Percentiles rank a stretch among this genome's conserved stretches.
Evolutionary conservation across 2,888 invertebrate genomes (phyloP).

Genomic region (Caenorhabditis sp.): DNA sequence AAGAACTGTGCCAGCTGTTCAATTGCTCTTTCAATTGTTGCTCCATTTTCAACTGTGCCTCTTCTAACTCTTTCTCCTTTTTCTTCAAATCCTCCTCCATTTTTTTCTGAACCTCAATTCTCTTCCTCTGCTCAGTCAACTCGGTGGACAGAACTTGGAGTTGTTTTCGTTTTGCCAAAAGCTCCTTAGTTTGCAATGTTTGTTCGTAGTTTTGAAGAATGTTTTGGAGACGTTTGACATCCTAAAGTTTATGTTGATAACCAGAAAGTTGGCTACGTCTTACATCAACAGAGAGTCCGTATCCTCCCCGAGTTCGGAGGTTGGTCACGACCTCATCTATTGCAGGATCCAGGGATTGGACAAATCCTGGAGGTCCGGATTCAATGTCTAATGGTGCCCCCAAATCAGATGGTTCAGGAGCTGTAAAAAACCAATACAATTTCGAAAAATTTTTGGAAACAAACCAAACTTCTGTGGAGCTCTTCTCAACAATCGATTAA

Average conservation of each 20-base stretch:
- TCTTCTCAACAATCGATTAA: slow-evolving; percentile 46
- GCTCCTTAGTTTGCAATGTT: slow-evolving; percentile 55
- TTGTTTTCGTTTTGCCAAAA: slow-evolving; percentile 47
- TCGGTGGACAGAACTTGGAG: slow-evolving; percentile 53
- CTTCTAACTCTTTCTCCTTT: slow-evolving; percentile 50
- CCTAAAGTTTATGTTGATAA: slow-evolving; percentile 25
- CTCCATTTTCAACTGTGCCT: slow-evolving; percentile 46
- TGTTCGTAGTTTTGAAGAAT: slow-evolving; percentile 54
- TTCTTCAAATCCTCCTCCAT: slow-evolving; percentile 47
- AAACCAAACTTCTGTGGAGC: slow-evolving; percentile 49
- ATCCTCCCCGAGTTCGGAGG: slow-evolving; percentile 37
- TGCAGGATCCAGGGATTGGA: slow-evolving; percentile 42
- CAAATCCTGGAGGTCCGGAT: slow-evolving; percentile 42
- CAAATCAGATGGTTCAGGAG: neutral
- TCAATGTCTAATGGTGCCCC: slow-evolving; percentile 2
- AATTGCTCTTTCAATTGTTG: slow-evolving; percentile 47
- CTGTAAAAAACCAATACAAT: neutral
- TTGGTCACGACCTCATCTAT: slow-evolving; percentile 50
- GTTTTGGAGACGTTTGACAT: slow-evolving; percentile 50
- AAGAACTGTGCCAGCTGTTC: slow-evolving; percentile 44
- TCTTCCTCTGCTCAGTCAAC: slow-evolving; percentile 47
- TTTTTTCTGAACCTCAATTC: slow-evolving; percentile 47
- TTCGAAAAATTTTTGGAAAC: neutral
- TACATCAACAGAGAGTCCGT: slow-evolving; percentile 44
- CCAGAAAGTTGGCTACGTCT: neutral